phyloP scores from a whole-genome alignment of 2,113 vertebrate species.

The Rhadina sibilatrix region DNA sequence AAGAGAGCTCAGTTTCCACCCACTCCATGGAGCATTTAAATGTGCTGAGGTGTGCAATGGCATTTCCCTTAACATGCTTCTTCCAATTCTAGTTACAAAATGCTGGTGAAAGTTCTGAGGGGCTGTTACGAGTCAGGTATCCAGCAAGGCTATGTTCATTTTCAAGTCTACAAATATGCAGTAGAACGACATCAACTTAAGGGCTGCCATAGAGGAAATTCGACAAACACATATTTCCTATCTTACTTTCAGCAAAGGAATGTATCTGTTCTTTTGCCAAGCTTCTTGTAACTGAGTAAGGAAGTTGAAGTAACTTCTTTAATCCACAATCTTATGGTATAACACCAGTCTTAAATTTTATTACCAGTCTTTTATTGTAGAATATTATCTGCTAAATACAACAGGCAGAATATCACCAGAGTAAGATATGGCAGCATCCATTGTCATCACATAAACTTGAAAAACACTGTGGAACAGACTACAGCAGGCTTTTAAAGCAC shows the following conservation, averaged over 20 bases:
- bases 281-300: background rate
- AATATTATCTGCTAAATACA: background rate
- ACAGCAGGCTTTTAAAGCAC: background rate
- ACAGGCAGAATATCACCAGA: background rate
- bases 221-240: background rate
- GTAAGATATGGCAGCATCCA: background rate
- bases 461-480: background rate
- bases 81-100: background rate
- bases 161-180: background rate
- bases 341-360: background rate
- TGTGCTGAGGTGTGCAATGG: background rate
- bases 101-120: background rate
- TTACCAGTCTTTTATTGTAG: background rate
- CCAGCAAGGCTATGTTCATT: background rate
- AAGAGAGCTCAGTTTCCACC: background rate
- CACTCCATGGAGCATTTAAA: background rate
- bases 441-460: background rate
- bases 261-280: background rate
- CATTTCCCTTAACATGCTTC: background rate
- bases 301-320: background rate
- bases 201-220: background rate
- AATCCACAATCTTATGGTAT: background rate
- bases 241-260: background rate
- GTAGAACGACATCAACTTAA: background rate
- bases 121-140: background rate